These are phyloP conservation scores for Rutpela maculata DNA, from an alignment of 2,888 invertebrate genomes.

Conservation along the genomic window DNA sequence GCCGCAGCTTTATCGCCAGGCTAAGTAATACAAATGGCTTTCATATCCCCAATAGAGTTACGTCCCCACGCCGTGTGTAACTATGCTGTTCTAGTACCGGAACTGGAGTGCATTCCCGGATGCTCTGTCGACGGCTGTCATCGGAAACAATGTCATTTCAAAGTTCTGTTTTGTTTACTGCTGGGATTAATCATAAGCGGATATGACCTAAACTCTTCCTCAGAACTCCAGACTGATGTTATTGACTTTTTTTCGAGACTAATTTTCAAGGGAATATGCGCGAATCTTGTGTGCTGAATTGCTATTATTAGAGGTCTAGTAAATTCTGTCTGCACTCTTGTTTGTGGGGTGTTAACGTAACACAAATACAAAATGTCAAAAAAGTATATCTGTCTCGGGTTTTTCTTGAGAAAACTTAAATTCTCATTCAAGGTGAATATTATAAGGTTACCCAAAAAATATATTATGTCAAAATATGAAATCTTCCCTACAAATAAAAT, in stretches of 20 bases:
- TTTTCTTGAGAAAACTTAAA: too few species aligned
- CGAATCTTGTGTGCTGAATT: too few species aligned
- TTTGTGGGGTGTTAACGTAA: too few species aligned
- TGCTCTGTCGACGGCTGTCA: slow-evolving; percentile 56
- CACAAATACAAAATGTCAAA: too few species aligned
- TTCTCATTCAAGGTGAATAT: too few species aligned
- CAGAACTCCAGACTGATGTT: slow-evolving; percentile 11
- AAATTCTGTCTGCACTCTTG: too few species aligned
- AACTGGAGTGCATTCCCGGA: slow-evolving; percentile 55
- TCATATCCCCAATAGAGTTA: slow-evolving; percentile 70
- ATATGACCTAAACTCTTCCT: slow-evolving; percentile 26
- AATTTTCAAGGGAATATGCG: background rate
- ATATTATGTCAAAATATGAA: too few species aligned
- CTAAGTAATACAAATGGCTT: slow-evolving; percentile 77
- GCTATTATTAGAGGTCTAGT: too few species aligned
- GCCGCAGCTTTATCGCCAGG: slow-evolving; percentile 75
- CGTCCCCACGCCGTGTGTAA: slow-evolving; percentile 52
- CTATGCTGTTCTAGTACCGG: slow-evolving; percentile 35
- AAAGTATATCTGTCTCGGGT: too few species aligned
- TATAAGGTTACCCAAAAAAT: too few species aligned
- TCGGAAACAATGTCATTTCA: slow-evolving; percentile 63
- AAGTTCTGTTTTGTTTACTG: slow-evolving; percentile 43
- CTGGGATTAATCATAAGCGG: slow-evolving; percentile 39
- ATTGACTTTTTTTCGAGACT: background rate
- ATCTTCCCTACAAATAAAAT: too few species aligned